Evolutionary conservation across 2,888 invertebrate genomes (phyloP).

Genomic region (Erebia palarica): DNA sequence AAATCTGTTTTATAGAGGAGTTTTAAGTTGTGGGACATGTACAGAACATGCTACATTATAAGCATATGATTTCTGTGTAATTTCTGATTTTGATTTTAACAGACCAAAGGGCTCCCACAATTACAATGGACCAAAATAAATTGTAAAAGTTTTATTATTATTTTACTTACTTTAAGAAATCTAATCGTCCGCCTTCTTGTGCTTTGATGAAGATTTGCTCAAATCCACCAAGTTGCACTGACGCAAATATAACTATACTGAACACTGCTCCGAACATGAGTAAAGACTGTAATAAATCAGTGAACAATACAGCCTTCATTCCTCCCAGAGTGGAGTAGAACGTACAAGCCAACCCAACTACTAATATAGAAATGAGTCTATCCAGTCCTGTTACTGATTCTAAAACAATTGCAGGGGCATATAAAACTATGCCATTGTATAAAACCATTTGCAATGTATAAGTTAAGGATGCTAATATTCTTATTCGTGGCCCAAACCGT

Average conservation of each 20-base stretch:
- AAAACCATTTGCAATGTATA: constrained; percentile 95
- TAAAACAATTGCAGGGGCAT: constrained; percentile 95
- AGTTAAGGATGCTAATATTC: constrained; percentile 90
- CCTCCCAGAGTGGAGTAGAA: constrained; percentile 95
- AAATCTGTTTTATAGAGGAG: no score
- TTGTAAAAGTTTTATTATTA: constrained; percentile 22
- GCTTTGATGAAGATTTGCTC: constrained; percentile 88
- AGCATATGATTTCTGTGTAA: not conserved
- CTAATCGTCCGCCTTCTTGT: constrained; percentile 85
- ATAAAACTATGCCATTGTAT: constrained; percentile 95
- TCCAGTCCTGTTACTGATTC: constrained; percentile 92
- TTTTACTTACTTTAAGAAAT: constrained; percentile 84
- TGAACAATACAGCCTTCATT: constrained; percentile 94
- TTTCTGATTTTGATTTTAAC: not conserved
- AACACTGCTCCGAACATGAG: constrained; percentile 93
- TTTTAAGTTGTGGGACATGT: no score
- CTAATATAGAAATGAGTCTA: constrained; percentile 87
- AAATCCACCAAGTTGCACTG: constrained; percentile 86
- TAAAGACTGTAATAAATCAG: constrained; percentile 92
- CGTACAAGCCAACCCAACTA: constrained; percentile 90
- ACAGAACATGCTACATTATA: no score
- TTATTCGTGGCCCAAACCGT: constrained; percentile 89
- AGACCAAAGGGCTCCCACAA: not conserved
- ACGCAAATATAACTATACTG: constrained; percentile 89
- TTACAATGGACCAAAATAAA: no score